These are phyloP conservation scores for Gnathonemus longibarbis DNA, from an alignment of 2,113 vertebrate species.

Conservation along the genomic window DNA sequence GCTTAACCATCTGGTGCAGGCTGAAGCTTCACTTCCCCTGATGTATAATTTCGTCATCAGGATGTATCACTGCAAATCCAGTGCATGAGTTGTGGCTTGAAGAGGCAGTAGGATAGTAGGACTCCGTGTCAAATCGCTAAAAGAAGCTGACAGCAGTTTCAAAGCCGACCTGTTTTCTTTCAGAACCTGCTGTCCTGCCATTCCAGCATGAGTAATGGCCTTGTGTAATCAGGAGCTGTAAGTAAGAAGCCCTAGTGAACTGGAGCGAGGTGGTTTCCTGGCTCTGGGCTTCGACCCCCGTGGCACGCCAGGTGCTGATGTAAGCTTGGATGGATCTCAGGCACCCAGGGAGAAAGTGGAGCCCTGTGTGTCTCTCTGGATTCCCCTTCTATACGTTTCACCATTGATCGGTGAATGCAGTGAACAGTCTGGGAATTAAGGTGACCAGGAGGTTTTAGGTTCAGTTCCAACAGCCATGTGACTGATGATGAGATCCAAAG, in stretches of 20 bases:
- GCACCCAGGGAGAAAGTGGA: neutral
- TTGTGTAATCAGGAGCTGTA: neutral
- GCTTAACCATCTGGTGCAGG: neutral
- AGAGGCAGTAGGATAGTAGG: neutral
- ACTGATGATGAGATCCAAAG: neutral
- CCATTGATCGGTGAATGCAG: neutral
- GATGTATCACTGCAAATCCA: neutral
- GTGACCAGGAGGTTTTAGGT: neutral
- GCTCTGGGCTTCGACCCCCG: neutral
- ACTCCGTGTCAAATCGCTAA: neutral
- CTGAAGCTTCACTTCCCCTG: neutral
- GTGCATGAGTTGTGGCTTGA: neutral
- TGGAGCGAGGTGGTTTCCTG: neutral
- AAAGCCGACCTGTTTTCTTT: neutral
- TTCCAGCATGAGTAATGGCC: neutral
- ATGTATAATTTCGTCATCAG: neutral
- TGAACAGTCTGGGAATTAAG: neutral
- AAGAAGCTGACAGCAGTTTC: too few relatives aligned
- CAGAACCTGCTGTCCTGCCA: neutral
- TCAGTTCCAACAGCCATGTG: neutral
- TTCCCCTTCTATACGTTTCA: neutral
- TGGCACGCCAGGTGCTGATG: neutral
- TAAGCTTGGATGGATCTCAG: neutral
- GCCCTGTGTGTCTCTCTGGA: neutral
- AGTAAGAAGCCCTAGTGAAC: neutral